Base-by-base conservation (phyloP, 2,113 vertebrate genomes). In the Amblyornis subalaris region DNA sequence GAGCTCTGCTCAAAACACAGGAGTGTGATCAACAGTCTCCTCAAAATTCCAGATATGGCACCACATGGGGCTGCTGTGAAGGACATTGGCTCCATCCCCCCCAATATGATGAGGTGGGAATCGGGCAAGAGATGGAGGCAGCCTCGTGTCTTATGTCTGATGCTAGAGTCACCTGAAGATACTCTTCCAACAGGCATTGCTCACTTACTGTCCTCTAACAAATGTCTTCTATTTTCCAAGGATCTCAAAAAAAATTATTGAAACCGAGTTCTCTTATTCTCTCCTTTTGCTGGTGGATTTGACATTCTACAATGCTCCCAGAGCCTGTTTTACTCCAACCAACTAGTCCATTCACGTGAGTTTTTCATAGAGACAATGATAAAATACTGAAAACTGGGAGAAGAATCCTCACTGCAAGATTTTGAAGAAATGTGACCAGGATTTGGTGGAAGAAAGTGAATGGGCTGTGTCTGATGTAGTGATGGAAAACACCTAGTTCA, bases 41-140 rank as follows among this genome's bases (percentile, higher is more conserved):
- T 75, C 62, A 48, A 24, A 53, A 61, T 29, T 12, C 51, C 26
- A 57, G 22, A 3, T 8, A 4, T 2, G 2, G 45, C 40, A 23
- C 13, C 1, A 2, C 0, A 0, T 11, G 19, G 26, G 8, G 23
- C 45, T 69, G 19, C 57, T 58, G 1, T 11, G 50, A 81, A 53
- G 73, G 67, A 42, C 36, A 14, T 2, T 2, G 4, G 9, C 33
- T 62, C 36, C 38, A 28, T 38, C 40, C 28, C 61, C 75, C 16
- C 22, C 45, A 53, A 44, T 42, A 4, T 12, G 13, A 33, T 0
- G 6, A 44, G 19, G 6, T 3, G 1, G 25, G 44, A 38, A 8
- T 25, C 17, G 0, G 61, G 31, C 50, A 58, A 23, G 42, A 54
- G 44, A n/a, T 18, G 6, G n/a, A 69, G 57, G 36, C 13, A 70